These are phyloP conservation scores for Cryptotis parvus DNA, from an alignment of 2,113 vertebrate genomes.

Conservation along the genomic window DNA sequence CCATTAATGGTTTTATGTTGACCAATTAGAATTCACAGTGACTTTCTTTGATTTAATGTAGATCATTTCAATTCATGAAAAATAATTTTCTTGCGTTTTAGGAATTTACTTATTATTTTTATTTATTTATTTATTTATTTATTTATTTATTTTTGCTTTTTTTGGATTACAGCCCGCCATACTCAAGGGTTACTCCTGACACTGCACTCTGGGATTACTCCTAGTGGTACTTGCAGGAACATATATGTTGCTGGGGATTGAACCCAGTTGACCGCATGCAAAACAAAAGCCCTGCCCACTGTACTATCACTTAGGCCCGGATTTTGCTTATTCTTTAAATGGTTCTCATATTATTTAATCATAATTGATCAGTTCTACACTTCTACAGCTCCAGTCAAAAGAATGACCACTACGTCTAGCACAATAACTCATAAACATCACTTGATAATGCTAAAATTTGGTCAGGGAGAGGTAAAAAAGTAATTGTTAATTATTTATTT, in stretches of 20 bases:
- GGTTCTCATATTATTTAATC: neutral
- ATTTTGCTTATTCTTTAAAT: neutral
- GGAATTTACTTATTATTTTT: no score
- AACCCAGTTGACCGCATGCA: no score
- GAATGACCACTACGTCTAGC: neutral
- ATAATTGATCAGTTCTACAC: neutral
- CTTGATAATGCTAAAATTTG: neutral
- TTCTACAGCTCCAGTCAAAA: neutral
- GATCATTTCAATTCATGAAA: neutral
- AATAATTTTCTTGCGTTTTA: neutral
- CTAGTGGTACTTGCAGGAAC: no score
- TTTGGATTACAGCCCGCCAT: no score
- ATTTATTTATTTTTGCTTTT: no score
- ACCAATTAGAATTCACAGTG: neutral
- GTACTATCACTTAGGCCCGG: no score
- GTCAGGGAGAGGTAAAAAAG: neutral
- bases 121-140: no score
- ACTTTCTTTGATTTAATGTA: neutral
- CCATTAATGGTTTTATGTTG: neutral
- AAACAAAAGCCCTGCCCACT: no score
- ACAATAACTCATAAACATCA: neutral
- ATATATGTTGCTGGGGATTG: no score
- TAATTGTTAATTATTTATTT: no score
- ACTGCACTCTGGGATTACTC: no score
- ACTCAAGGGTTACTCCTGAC: no score